Conservation (phyloP, 2,888 invertebrate genomes). For the Drosophila merina region DNA sequence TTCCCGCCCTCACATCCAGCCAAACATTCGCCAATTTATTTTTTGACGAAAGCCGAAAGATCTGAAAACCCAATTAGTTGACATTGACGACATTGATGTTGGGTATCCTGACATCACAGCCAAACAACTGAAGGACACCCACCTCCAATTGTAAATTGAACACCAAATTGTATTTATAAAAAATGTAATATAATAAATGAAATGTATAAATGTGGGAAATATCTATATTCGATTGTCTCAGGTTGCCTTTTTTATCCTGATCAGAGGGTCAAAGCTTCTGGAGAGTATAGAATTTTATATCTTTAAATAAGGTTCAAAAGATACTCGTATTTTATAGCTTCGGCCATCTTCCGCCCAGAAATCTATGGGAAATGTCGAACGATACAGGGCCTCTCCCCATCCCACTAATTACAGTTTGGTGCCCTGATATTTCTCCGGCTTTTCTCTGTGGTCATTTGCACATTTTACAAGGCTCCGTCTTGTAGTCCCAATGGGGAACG, state of each 20-base stretch:
- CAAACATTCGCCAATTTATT: conserved; percentile 23
- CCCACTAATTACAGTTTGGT: conserved; percentile 67
- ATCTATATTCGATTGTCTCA: conserved; percentile 13
- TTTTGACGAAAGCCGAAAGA: conserved; percentile 54
- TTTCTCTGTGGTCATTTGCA: conserved; percentile 53
- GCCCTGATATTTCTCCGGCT: conserved; percentile 47
- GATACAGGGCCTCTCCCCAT: not conserved
- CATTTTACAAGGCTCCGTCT: conserved; percentile 53
- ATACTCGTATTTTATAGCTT: not conserved
- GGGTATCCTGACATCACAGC: conserved; percentile 63
- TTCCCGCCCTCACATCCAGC: not conserved
- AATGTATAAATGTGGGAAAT: conserved; percentile 4
- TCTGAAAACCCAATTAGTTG: conserved; percentile 72
- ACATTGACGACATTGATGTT: conserved; percentile 52
- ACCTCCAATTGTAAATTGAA: conserved; percentile 62
- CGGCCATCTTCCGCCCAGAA: conserved; percentile 3
- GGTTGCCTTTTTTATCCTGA: conserved; percentile 39
- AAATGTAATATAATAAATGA: conserved; percentile 30
- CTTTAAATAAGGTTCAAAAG: too few relatives aligned
- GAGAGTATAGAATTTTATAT: too few relatives aligned
- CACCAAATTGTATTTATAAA: conserved; percentile 67
- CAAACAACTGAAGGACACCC: conserved; percentile 22
- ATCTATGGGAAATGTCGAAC: conserved; percentile 11
- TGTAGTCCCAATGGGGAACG: conserved; percentile 64
- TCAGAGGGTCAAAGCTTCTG: conserved; percentile 7